These are phyloP conservation scores for Chymomyza costata DNA, from an alignment of 1,140 invertebrate genomes.

Conservation along the genomic window DNA sequence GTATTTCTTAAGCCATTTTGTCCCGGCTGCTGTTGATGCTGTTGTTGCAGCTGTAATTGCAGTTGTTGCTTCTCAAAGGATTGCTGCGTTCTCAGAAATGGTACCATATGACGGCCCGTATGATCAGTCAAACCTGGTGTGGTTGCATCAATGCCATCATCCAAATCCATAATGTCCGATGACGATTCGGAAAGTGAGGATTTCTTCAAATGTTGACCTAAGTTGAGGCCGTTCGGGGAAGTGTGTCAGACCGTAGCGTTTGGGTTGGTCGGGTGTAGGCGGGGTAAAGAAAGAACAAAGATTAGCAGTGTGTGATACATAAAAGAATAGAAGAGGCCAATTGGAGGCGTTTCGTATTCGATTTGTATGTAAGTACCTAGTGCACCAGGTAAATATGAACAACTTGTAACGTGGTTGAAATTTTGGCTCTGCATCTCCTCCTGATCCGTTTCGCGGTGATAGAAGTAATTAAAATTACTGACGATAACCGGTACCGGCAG, in stretches of 20 bases:
- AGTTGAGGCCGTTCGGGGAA: constrained; percentile 5
- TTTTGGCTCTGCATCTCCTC: constrained; percentile 98
- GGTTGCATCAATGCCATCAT: constrained; percentile 89
- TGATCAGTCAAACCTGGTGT: constrained; percentile 79
- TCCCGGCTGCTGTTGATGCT: constrained; percentile 51
- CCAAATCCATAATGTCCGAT: constrained; percentile 96
- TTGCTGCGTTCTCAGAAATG: constrained; percentile 74
- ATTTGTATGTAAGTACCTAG: constrained; percentile 80
- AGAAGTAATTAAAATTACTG: constrained; percentile 99
- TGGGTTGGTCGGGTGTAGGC: constrained; percentile 13
- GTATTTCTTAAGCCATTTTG: constrained; percentile 80
- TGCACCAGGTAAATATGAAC: constrained; percentile 94
- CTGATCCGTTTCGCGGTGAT: constrained; percentile 99
- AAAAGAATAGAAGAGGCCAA: no score
- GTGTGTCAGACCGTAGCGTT: constrained; percentile 11
- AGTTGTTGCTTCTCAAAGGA: constrained; percentile 72
- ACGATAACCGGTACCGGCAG: constrained; percentile 99
- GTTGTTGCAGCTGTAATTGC: constrained; percentile 60
- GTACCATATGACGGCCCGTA: constrained; percentile 73
- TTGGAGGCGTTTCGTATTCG: constrained; percentile 23
- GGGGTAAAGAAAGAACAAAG: constrained; percentile 37
- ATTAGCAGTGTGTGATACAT: constrained; percentile 27
- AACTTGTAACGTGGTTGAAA: constrained; percentile 97
- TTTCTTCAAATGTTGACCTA: constrained; percentile 92
- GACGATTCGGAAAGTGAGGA: constrained; percentile 93